These are phyloP conservation scores for Tachysurus fulvidraco DNA, from an alignment of 2,113 vertebrate species.

Conservation along the genomic window DNA sequence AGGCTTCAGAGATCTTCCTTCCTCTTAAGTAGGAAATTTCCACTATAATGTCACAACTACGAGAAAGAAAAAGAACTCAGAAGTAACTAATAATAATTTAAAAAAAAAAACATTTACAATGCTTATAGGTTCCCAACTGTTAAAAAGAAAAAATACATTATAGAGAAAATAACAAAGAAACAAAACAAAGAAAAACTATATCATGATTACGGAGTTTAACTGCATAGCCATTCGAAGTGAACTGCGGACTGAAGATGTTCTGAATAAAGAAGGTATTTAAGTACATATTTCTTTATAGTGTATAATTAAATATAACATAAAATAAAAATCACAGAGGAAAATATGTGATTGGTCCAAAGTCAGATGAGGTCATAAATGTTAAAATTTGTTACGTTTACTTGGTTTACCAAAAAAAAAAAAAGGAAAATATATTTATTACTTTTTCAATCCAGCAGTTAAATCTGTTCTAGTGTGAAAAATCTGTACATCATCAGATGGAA, in stretches of 20 bases:
- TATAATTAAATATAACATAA: constrained; percentile 4
- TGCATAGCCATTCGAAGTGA: constrained; percentile 83
- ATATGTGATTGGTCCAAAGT: constrained; percentile 56
- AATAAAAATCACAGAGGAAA: constrained; percentile 48
- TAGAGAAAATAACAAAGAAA: neutral
- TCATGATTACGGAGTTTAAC: constrained; percentile 52
- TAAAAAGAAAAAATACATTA: constrained; percentile 47
- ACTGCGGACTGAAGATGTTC: constrained; percentile 59
- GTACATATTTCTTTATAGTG: constrained; percentile 56
- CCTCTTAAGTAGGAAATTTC: constrained; percentile 15
- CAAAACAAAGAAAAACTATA: neutral
- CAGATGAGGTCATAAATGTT: constrained; percentile 33
- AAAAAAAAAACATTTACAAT: constrained; percentile 15
- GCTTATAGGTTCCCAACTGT: constrained; percentile 60
- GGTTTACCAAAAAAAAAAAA: neutral
- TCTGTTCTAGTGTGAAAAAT: neutral
- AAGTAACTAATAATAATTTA: constrained; percentile 34
- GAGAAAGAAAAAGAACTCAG: constrained; percentile 50
- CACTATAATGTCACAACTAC: constrained; percentile 7
- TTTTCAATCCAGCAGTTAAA: neutral
- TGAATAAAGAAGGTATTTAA: constrained; percentile 53
- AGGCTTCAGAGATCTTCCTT: neutral
- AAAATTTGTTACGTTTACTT: constrained; percentile 9
- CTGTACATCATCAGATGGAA: neutral
- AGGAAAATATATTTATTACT: neutral